Evolutionary conservation across 2,797 vertebrate genomes (phyloP).

Genomic region (Cichlasoma orientale): DNA sequence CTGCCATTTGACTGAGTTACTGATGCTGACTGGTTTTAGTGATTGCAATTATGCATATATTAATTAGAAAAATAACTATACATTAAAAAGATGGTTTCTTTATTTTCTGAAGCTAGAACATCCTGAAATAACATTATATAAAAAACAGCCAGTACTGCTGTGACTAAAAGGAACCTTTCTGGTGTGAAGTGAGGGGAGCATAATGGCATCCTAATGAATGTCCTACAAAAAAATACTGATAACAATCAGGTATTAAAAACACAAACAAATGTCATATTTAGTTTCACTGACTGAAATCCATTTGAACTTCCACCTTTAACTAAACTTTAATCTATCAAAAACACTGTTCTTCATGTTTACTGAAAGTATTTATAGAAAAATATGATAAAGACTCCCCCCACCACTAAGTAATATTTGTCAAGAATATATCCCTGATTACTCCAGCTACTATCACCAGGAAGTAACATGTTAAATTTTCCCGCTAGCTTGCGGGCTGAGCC

Average conservation of each 20-base stretch:
- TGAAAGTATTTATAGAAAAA: too few species aligned
- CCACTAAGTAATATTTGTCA: neutral
- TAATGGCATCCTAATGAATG: too few species aligned
- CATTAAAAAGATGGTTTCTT: neutral
- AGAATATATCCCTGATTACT: neutral
- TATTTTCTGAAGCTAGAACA: neutral
- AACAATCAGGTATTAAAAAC: neutral
- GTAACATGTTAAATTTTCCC: neutral
- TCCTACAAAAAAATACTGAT: neutral
- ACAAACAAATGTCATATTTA: neutral
- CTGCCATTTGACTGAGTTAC: constrained; percentile 4
- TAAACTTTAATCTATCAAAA: neutral
- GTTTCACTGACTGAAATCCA: neutral
- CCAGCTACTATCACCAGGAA: neutral
- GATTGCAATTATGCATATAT: neutral
- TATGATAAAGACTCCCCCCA: too few species aligned
- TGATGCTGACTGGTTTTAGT: constrained; percentile 13
- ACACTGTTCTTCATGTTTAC: neutral
- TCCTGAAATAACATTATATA: neutral
- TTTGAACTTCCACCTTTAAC: neutral
- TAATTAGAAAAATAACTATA: neutral
- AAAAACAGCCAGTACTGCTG: neutral
- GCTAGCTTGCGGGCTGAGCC: neutral
- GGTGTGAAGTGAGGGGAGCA: neutral
- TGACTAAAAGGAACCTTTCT: neutral